Percentiles rank a stretch among this genome's conserved stretches.
These are phyloP conservation scores for Okapia johnstoni DNA, from an alignment of 2,113 vertebrate genomes.

Conservation along the genomic window DNA sequence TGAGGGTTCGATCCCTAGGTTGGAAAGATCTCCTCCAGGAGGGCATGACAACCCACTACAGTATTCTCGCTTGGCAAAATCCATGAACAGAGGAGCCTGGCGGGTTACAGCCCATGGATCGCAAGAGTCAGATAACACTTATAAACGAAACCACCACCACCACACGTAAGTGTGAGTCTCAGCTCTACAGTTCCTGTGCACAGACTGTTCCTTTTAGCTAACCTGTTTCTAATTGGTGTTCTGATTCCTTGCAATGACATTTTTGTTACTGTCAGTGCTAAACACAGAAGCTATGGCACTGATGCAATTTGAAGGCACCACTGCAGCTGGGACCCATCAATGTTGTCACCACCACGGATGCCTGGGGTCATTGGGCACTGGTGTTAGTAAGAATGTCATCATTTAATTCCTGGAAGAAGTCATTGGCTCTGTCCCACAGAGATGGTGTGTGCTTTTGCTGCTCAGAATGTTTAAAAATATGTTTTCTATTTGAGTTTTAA, in stretches of 20 bases:
- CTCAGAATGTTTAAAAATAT: not conserved
- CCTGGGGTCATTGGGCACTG: not conserved
- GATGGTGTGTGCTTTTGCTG: not conserved
- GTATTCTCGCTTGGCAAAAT: not conserved
- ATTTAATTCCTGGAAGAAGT: not conserved
- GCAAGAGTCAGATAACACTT: not conserved
- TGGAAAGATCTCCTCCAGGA: not conserved
- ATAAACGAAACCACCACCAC: not conserved
- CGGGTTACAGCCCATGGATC: not conserved
- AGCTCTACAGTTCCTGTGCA: not conserved
- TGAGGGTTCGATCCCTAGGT: not conserved
- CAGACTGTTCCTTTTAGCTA: not conserved
- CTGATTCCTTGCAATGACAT: not conserved
- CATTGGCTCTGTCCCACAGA: not conserved
- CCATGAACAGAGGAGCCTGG: not conserved
- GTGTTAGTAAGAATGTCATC: not conserved
- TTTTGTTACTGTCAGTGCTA: not conserved
- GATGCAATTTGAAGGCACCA: not conserved
- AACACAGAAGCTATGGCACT: not conserved
- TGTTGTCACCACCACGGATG: not conserved
- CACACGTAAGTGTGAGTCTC: not conserved
- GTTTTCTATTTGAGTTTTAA: not conserved
- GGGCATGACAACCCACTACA: not conserved
- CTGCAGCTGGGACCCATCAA: not conserved
- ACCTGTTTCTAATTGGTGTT: not conserved